phyloP scores from a whole-genome alignment of 2,797 vertebrate species.

The Periparus ater region DNA sequence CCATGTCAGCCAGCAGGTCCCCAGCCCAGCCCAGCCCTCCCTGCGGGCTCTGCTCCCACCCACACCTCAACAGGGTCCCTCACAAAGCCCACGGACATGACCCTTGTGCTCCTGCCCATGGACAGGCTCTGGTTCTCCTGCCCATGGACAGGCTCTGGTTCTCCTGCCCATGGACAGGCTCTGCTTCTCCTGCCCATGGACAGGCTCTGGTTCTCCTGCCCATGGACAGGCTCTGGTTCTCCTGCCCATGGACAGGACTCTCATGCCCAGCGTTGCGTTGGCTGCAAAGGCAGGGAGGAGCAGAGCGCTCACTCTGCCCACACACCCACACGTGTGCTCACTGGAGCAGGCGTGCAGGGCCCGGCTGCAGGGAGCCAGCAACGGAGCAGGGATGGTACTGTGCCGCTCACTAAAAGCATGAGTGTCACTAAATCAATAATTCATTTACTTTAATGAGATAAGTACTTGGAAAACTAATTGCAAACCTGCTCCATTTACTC shows the following conservation, averaged over 20 bases:
- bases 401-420: conserved; percentile 90
- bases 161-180: neutral
- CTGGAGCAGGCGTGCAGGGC: conserved; percentile 19
- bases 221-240: neutral
- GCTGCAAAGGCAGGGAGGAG: conserved; percentile 3
- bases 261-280: rapidly evolving
- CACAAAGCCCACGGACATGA: neutral
- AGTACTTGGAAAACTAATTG: conserved; percentile 96
- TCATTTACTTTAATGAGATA: conserved; percentile 99
- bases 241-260: neutral
- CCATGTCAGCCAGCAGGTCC: neutral
- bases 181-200: neutral
- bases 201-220: neutral
- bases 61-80: rapidly evolving
- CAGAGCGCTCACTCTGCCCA: neutral
- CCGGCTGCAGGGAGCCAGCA: conserved; percentile 72
- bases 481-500: conserved; percentile 90
- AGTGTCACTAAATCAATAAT: conserved; percentile 98
- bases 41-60: neutral
- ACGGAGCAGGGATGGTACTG: conserved; percentile 81
- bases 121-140: neutral
- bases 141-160: neutral
- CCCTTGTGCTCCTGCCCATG: neutral
- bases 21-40: neutral
- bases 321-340: neutral